Conservation (phyloP, 2,888 invertebrate species). For the Hololepta plana region DNA sequence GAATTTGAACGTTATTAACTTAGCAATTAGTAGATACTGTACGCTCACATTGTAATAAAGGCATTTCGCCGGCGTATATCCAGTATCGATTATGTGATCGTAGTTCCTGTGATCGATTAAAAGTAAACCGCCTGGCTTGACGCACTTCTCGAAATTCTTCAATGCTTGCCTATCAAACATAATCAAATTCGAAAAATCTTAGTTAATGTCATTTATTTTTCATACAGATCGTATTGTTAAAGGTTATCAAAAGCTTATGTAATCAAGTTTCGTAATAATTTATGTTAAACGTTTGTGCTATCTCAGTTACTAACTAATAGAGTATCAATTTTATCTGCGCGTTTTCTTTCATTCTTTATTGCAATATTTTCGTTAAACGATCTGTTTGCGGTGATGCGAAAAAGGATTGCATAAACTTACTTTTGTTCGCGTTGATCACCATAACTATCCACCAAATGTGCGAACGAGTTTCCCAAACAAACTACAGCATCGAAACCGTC, state of each 20-base stretch:
- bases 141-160: constrained; percentile 59
- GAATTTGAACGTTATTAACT: too few relatives aligned
- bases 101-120: constrained; percentile 83
- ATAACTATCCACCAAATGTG: constrained; percentile 64
- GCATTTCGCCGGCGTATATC: constrained; percentile 62
- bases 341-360: too few relatives aligned
- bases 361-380: too few relatives aligned
- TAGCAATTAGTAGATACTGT: constrained; percentile 11
- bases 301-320: too few relatives aligned
- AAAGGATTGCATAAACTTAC: constrained; percentile 22
- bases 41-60: constrained; percentile 73
- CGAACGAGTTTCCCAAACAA: constrained; percentile 81
- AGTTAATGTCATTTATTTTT: too few relatives aligned
- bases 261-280: too few relatives aligned
- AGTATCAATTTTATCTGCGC: too few relatives aligned
- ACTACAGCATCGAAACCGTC: constrained; percentile 74
- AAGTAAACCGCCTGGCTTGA: constrained; percentile 70
- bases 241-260: too few relatives aligned
- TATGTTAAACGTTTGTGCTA: too few relatives aligned
- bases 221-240: too few relatives aligned
- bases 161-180: constrained; percentile 54
- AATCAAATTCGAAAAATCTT: too few relatives aligned
- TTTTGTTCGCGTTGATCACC: constrained; percentile 67
- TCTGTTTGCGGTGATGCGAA: background rate
- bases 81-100: constrained; percentile 59